Base-by-base conservation (phyloP, 1,140 invertebrate genomes). In the Caenorhabditis remanei region DNA sequence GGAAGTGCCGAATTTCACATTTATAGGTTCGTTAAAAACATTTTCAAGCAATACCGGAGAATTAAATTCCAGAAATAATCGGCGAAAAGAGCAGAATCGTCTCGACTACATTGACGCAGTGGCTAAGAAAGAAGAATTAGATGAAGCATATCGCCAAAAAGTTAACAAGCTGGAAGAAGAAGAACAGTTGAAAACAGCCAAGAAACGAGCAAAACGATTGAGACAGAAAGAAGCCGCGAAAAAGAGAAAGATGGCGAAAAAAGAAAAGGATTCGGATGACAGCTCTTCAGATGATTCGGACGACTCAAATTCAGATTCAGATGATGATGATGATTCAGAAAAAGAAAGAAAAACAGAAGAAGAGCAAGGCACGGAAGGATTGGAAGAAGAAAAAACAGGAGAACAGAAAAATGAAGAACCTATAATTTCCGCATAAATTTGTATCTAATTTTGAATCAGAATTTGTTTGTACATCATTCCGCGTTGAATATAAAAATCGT, bases 1-100 rank as follows among this genome's bases (percentile, higher is more conserved):
- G 90, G 91, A 50, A 91, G 90, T 85, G 90, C 91, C 19, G 91
- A 92, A 56, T 92, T 92, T 79, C 91, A 92, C 83, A 92, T 92
- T 83, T 91, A 88, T 86, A 90, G 91, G 86, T 87, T 46, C 16
- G 46, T 85, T 63, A 32, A 1, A 53, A 53, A 3, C 50, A 53
- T 85, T 13, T 67, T 67, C n/a, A n/a, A 19, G 19, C 0, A 24
- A 53, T 21, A 55, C 46, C 14, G 14, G 8, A 32, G 48, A 32
- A 46, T 61, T 58, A n/a, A 83, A 4, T 13, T 61, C 19, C 8
- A 90, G 91, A 86, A 91, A 91, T 83, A 91, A 91, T 83, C 79
- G 91, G 14, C 63, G 91, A 7, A 90, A 91, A 50, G 91, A 92
- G 82, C 89, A 91, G 83, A 88, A 92, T 56, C 86, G 91, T 13